A percentile compares a stretch with the other conserved stretches of the same genome.
Evolutionary conservation across 2,797 vertebrate genomes (phyloP).

Genomic region (Intellagama lesueurii): DNA sequence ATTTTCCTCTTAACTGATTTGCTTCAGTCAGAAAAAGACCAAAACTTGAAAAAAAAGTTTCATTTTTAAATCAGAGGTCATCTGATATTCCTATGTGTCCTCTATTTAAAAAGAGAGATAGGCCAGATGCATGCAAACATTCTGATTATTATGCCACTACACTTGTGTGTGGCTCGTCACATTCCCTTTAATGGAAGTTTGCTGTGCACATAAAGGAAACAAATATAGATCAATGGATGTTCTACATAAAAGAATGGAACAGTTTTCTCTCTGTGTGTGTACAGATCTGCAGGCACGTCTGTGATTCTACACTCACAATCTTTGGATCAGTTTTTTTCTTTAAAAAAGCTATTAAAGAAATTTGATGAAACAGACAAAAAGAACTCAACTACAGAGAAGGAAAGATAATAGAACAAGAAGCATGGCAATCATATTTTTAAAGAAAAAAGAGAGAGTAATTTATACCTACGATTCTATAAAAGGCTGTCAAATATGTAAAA

Average conservation of each 20-base stretch:
- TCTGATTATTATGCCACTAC: not conserved
- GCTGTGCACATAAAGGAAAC: not conserved
- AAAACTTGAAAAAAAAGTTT: not conserved
- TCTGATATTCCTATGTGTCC: not conserved
- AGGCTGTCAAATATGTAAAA: too few species aligned
- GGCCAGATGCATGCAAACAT: too few species aligned
- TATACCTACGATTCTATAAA: too few species aligned
- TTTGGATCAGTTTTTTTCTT: not conserved
- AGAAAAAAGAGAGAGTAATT: too few species aligned
- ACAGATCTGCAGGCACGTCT: not conserved
- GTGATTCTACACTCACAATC: not conserved
- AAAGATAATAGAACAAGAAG: too few species aligned
- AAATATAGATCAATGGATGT: not conserved
- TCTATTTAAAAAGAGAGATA: not conserved
- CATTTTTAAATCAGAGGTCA: not conserved
- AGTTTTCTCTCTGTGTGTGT: not conserved
- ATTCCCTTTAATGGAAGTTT: not conserved
- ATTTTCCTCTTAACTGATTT: conserved; percentile 4
- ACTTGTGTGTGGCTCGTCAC: not conserved
- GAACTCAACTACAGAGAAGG: too few species aligned
- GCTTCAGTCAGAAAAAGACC: not conserved
- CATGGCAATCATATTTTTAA: too few species aligned
- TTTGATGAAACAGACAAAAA: too few species aligned
- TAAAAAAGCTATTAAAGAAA: too few species aligned
- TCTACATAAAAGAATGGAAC: not conserved